Conservation (phyloP, 2,113 vertebrate species). For the Marmota flaviventris region DNA sequence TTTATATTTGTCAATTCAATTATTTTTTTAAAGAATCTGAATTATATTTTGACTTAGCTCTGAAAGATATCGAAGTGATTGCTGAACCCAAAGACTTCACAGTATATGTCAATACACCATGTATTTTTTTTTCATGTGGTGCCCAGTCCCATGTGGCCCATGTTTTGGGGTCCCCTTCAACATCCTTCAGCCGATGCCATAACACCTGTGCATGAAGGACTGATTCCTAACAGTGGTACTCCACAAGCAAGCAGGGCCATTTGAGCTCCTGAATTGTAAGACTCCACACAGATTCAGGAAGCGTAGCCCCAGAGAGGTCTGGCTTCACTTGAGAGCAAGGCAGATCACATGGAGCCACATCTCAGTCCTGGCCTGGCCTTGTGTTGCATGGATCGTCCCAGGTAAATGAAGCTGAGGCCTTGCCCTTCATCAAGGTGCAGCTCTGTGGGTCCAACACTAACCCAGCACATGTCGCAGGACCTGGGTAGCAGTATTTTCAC, state of each 20-base stretch:
- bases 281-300: background rate
- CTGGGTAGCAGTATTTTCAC: background rate
- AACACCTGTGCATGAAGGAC: background rate
- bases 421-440: background rate
- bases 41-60: background rate
- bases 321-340: background rate
- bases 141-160: background rate
- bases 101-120: background rate
- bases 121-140: background rate
- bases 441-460: too few relatives aligned
- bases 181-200: accelerated
- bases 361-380: background rate
- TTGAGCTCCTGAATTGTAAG: background rate
- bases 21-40: background rate
- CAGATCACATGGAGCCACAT: background rate
- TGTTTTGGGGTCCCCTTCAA: background rate
- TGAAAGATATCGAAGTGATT: background rate
- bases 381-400: background rate
- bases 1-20: background rate
- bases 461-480: background rate
- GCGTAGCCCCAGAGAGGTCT: background rate
- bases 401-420: background rate
- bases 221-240: background rate
- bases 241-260: background rate
- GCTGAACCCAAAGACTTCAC: background rate